Evolutionary conservation across 2,113 vertebrate genomes (phyloP).

Genomic region (Mus spicilegus): DNA sequence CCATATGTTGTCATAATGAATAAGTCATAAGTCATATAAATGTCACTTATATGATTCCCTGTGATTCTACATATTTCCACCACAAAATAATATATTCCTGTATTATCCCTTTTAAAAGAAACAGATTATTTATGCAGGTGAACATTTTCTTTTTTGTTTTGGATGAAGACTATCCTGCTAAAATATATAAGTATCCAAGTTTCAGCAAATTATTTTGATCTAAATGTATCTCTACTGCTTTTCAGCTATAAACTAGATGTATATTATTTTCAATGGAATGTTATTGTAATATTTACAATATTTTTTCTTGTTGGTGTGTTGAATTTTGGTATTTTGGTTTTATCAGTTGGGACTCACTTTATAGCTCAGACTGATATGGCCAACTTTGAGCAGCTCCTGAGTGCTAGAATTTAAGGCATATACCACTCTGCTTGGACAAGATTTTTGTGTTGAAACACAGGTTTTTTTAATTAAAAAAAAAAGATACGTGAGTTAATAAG

Average conservation of each 20-base stretch:
- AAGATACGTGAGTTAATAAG: background rate
- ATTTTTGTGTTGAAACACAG: background rate
- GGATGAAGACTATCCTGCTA: background rate
- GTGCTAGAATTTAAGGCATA: background rate
- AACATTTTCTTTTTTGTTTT: conserved; percentile 9
- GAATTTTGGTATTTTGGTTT: background rate
- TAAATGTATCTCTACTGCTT: background rate
- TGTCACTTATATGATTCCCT: background rate
- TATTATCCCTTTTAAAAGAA: background rate
- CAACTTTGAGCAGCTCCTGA: background rate
- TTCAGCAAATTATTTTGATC: background rate
- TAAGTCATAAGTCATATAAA: background rate
- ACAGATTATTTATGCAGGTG: background rate
- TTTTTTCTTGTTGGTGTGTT: background rate
- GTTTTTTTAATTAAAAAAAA: background rate
- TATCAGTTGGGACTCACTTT: background rate
- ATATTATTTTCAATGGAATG: background rate
- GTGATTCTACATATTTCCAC: background rate
- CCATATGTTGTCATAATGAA: background rate
- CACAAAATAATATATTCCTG: background rate
- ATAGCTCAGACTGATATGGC: background rate
- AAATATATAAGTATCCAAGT: background rate
- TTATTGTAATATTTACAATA: background rate
- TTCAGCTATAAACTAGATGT: background rate
- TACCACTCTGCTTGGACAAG: background rate